phyloP scores from a whole-genome alignment of 2,888 invertebrate species.

The Acronicta aceris region DNA sequence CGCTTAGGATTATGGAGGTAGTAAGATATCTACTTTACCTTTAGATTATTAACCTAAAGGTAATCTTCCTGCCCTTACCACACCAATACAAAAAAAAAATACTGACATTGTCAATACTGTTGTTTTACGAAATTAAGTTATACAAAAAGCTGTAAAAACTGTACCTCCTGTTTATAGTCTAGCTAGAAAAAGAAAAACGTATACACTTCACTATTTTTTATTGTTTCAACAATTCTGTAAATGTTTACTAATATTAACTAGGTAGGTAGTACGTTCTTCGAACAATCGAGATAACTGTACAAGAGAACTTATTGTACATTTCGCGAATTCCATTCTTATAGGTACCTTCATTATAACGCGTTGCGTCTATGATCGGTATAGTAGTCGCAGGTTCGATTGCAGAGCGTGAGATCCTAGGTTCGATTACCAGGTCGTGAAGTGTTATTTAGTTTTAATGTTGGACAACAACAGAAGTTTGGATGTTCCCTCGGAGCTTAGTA shows the following conservation, averaged over 20 bases:
- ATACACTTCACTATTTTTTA: slow-evolving; percentile 9
- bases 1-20: too few relatives aligned
- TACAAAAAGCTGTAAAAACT: neutral
- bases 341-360: neutral
- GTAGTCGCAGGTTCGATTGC: too few relatives aligned
- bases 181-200: slow-evolving; percentile 13
- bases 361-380: neutral
- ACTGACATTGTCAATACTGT: too few relatives aligned
- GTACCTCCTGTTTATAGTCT: slow-evolving; percentile 11
- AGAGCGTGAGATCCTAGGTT: too few relatives aligned
- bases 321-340: neutral
- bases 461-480: too few relatives aligned
- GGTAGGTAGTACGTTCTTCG: neutral
- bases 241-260: slow-evolving; percentile 37
- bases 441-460: too few relatives aligned
- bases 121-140: neutral
- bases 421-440: too few relatives aligned
- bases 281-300: slow-evolving; percentile 1
- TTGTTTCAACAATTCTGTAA: slow-evolving; percentile 28
- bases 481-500: too few relatives aligned
- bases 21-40: too few relatives aligned
- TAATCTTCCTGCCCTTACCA: too few relatives aligned
- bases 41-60: too few relatives aligned
- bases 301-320: neutral
- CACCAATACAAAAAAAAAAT: too few relatives aligned